Evolutionary conservation across 2,113 vertebrate genomes (phyloP), one percentile per base, ranked within the genome.

Genomic region (Psittacus erithacus): DNA sequence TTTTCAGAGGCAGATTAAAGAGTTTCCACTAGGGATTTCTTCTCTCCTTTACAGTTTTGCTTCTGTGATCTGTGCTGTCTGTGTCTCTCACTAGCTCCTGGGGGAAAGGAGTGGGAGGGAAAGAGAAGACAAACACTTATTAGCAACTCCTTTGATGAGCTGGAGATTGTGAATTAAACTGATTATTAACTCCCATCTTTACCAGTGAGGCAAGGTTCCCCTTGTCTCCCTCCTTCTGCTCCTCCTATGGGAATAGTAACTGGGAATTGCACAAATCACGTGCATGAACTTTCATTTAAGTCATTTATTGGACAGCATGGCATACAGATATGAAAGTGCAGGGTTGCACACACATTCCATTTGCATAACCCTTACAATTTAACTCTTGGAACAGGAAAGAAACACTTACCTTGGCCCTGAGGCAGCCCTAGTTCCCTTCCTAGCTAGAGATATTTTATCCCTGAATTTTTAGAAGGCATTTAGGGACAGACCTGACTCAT

Each of bases 1-100:
- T 95, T 95, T 97, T 92, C 77, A 93, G 92, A 95, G 90, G 76
- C 93, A 95, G 89, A 97, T 96, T 97, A 97, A 96, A 96, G 94
- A 59, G 75, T 84, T 96, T 82, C 69, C 96, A 83, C 94, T 28
- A 23, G 93, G 96, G 86, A 95, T 90, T 90, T 94, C 88, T 65
- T 75, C 88, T 69, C 86, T 88, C 53, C 82, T 95, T 96, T 96
- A 94, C 95, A 95, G 86, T 92, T 96, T 93, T 64, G 70, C 14
- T 96, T 82, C 94, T 95, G 84, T 96, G 96, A 97, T 97, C 96
- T 80, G 63, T 71, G 79, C 63, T 91, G 87, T 52, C 85, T 96
- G 14, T 94, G 67, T 83, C 73, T 95, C 85, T 95, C 57, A 59
- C 83, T 62, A 86, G 88, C 81, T 97, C 95, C 94, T 88, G 60